phyloP scores from a whole-genome alignment of 2,888 invertebrate species.

The Archaeoteleia sp. region DNA sequence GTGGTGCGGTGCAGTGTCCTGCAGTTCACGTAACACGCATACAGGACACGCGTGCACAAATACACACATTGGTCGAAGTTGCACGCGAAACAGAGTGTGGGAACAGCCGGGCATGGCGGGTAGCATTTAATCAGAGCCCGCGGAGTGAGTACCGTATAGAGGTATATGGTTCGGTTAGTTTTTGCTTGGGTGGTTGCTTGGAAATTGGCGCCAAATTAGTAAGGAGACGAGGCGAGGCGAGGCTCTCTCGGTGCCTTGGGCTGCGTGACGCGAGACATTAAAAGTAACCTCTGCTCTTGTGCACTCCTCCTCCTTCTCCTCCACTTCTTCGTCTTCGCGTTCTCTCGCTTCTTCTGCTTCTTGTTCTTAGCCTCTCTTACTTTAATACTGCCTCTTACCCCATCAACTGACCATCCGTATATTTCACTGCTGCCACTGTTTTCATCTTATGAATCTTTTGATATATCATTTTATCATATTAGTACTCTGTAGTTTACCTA shows the following conservation, averaged over 20 bases:
- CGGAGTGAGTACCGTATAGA: conserved; percentile 57
- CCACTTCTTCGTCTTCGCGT: conserved; percentile 53
- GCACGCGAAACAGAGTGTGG: conserved; percentile 61
- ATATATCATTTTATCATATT: conserved; percentile 26
- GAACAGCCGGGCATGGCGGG: conserved; percentile 64
- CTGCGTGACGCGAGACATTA: conserved; percentile 75
- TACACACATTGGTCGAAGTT: conserved; percentile 54
- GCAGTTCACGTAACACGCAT: conserved; percentile 53
- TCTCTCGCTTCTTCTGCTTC: conserved; percentile 55
- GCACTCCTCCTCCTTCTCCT: conserved; percentile 42
- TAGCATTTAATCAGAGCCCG: conserved; percentile 73
- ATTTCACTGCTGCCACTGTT: conserved; percentile 43
- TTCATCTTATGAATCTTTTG: conserved; percentile 36
- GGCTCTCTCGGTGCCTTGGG: conserved; percentile 64
- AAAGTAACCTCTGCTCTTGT: conserved; percentile 60
- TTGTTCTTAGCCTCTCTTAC: conserved; percentile 27
- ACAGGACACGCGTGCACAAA: conserved; percentile 46
- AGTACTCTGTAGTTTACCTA: conserved; percentile 2
- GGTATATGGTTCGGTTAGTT: conserved; percentile 74
- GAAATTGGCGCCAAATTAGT: conserved; percentile 76
- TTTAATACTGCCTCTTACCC: conserved; percentile 38
- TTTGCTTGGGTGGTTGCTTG: conserved; percentile 74
- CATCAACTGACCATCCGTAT: conserved; percentile 26
- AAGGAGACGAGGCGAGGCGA: conserved; percentile 71
- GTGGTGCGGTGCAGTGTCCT: conserved; percentile 44